These are phyloP conservation scores for Trididemnum clinides DNA, from an alignment of 23 tunicate genomes.

Conservation along the genomic window DNA sequence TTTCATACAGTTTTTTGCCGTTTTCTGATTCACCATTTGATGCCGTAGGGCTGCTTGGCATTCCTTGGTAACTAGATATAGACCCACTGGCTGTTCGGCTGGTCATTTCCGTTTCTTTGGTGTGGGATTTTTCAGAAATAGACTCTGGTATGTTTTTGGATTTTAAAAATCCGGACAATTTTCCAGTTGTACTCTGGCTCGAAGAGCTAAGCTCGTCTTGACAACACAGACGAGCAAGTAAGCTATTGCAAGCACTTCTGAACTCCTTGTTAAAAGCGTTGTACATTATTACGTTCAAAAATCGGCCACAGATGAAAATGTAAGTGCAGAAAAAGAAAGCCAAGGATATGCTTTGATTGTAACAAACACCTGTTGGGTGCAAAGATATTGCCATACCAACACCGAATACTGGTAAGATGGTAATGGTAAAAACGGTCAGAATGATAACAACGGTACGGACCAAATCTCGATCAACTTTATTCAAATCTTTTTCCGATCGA, in stretches of 20 bases:
- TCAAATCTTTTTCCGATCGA: constrained; percentile 29
- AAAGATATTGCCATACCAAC: constrained; percentile 13
- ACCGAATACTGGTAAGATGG: constrained; percentile 69
- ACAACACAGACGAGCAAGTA: too few species aligned
- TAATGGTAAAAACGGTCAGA: constrained; percentile 63
- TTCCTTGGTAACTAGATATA: too few species aligned
- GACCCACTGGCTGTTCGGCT: neutral
- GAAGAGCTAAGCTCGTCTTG: too few species aligned
- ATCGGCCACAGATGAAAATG: constrained; percentile 61
- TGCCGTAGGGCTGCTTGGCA: too few species aligned
- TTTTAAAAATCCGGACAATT: too few species aligned
- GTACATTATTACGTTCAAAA: constrained; percentile 79
- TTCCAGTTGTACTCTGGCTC: too few species aligned
- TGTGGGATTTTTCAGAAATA: neutral
- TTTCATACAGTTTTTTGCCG: too few species aligned
- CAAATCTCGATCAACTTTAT: constrained; percentile 67
- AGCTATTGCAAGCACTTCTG: constrained; percentile 42
- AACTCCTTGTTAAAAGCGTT: constrained; percentile 86
- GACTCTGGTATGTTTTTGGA: neutral
- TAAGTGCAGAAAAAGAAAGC: constrained; percentile 46
- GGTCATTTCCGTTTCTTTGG: constrained; percentile 14
- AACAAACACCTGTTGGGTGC: constrained; percentile 26
- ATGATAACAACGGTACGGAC: constrained; percentile 71
- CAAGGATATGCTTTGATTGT: neutral
- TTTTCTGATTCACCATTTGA: too few species aligned